phyloP scores from a whole-genome alignment of 23 tunicate genomes.

The Halocynthia aurantium region DNA sequence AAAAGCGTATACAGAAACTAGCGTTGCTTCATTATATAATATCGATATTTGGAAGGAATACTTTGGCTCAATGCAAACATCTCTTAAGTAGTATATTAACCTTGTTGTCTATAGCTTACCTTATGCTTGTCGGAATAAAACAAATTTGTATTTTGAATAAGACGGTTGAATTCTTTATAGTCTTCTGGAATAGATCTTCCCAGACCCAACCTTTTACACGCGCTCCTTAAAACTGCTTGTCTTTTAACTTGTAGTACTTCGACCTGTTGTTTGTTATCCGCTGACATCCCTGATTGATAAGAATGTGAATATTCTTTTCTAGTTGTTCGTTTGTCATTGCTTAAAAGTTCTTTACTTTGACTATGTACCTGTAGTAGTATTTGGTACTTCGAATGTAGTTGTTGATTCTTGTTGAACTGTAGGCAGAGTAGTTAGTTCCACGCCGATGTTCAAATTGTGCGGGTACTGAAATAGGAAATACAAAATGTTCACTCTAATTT shows the following conservation, averaged over 20 bases:
- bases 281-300: no score
- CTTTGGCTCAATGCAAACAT: not conserved
- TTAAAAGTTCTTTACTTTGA: no score
- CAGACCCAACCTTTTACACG: not conserved
- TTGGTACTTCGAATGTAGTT: no score
- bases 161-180: not conserved
- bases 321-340: no score
- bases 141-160: not conserved
- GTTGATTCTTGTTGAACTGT: no score
- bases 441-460: no score
- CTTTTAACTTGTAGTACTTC: not conserved
- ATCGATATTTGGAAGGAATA: not conserved
- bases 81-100: not conserved
- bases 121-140: constrained; percentile 2
- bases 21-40: not conserved
- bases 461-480: no score
- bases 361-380: no score
- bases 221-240: not conserved
- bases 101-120: not conserved
- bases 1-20: no score
- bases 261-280: not conserved
- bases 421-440: no score
- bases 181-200: constrained; percentile 2
- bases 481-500: no score
- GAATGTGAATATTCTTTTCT: no score